A percentile compares a stretch with the other conserved stretches of the same genome.
Evolutionary conservation across 37 sponge, comb jelly and placozoan species (phyloP).

Genomic region (Haliclona indistincta): DNA sequence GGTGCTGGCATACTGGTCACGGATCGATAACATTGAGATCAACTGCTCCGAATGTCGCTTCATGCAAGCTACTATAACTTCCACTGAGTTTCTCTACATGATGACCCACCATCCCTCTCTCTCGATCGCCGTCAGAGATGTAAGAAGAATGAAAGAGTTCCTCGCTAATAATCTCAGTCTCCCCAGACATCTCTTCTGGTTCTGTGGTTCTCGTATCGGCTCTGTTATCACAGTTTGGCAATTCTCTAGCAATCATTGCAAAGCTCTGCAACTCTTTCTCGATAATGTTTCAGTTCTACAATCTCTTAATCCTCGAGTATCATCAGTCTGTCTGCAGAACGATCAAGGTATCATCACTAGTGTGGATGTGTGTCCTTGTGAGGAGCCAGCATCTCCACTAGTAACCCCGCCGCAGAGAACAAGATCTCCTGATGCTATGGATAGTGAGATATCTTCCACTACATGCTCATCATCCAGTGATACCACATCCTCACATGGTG

Average conservation of each 20-base stretch:
- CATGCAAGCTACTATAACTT: not conserved
- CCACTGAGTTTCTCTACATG: not conserved
- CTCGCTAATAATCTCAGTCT: not conserved
- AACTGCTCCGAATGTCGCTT: not conserved
- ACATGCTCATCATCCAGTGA: too few species aligned
- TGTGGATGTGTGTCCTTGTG: too few species aligned
- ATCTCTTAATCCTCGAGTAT: too few species aligned
- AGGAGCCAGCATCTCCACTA: too few species aligned
- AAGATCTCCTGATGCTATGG: too few species aligned
- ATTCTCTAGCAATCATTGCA: not conserved
- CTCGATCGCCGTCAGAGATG: not conserved
- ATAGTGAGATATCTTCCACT: too few species aligned
- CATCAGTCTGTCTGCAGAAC: too few species aligned
- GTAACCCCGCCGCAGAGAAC: too few species aligned
- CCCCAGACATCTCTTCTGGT: not conserved
- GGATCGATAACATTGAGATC: not conserved
- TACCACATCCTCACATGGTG: too few species aligned
- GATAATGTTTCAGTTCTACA: not conserved
- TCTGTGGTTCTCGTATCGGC: not conserved
- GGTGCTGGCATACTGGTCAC: not conserved
- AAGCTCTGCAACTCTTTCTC: not conserved
- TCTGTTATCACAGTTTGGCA: slow-evolving; percentile 7
- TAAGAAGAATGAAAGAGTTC: not conserved
- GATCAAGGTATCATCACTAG: too few species aligned
- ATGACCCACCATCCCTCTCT: not conserved